Conservation (phyloP, 2,113 vertebrate genomes). For the Pedionomus torquatus region DNA sequence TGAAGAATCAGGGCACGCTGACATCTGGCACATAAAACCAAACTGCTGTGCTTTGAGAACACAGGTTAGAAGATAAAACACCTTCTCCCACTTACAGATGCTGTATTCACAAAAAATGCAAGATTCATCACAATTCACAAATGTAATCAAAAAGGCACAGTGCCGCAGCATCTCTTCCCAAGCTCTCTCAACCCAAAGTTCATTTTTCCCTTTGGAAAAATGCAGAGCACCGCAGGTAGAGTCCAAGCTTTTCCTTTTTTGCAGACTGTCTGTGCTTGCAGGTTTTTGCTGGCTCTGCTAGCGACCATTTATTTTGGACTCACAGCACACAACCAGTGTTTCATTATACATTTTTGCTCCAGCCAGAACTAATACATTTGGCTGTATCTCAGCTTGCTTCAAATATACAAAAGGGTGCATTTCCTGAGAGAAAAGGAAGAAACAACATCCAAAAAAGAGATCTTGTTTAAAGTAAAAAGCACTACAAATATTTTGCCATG, state of each 20-base stretch:
- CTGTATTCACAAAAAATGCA: background rate
- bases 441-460: background rate
- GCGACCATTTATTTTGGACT: conserved; percentile 58
- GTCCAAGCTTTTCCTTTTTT: background rate
- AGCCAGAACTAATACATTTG: conserved; percentile 52
- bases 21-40: conserved; percentile 25
- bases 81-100: background rate
- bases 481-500: background rate
- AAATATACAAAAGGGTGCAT: background rate
- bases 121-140: conserved; percentile 12
- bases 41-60: background rate
- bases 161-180: background rate
- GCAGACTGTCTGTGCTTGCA: background rate
- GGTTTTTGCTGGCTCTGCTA: conserved; percentile 41
- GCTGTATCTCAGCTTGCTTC: conserved; percentile 42
- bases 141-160: background rate
- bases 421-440: conserved; percentile 25
- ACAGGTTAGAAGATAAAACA: conserved; percentile 18
- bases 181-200: background rate
- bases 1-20: conserved; percentile 2
- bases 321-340: conserved; percentile 18
- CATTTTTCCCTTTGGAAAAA: background rate
- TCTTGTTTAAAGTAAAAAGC: background rate
- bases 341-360: conserved; percentile 36
- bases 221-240: background rate